Evolutionary conservation across 2,113 vertebrate genomes (phyloP).

Genomic region (Chaetura pelagica): DNA sequence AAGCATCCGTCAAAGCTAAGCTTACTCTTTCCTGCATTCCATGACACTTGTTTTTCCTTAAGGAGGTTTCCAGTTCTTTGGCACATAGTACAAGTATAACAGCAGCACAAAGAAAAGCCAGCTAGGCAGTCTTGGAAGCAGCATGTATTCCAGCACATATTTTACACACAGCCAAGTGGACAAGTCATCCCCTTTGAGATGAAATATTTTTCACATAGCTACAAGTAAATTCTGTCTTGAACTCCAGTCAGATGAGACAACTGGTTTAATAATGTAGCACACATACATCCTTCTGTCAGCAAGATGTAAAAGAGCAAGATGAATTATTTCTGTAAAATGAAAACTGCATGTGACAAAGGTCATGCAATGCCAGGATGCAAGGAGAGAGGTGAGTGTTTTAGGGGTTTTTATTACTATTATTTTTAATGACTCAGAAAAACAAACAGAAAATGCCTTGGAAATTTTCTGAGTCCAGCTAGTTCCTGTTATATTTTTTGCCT

Average conservation of each 20-base stretch:
- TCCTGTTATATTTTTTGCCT: not conserved
- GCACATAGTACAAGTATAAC: not conserved
- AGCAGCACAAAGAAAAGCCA: not conserved
- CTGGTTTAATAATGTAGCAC: conserved; percentile 27
- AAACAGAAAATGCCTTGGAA: not conserved
- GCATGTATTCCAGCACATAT: not conserved
- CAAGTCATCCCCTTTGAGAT: not conserved
- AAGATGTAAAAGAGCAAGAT: not conserved
- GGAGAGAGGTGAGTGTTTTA: not conserved
- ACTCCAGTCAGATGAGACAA: conserved; percentile 17
- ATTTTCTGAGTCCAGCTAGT: not conserved
- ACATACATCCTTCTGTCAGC: conserved; percentile 9
- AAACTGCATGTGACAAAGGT: not conserved
- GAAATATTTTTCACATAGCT: conserved; percentile 15
- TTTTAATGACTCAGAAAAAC: conserved; percentile 24
- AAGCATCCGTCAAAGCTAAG: not conserved
- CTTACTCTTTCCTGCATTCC: not conserved
- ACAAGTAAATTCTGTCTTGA: not conserved
- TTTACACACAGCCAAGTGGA: not conserved
- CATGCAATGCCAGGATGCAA: not conserved
- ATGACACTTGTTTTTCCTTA: not conserved
- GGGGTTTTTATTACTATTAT: not conserved
- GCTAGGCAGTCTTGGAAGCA: not conserved
- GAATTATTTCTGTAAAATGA: conserved; percentile 2
- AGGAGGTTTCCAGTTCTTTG: not conserved